Conservation (phyloP, 1,140 invertebrate genomes). For the Atta cephalotes region DNA sequence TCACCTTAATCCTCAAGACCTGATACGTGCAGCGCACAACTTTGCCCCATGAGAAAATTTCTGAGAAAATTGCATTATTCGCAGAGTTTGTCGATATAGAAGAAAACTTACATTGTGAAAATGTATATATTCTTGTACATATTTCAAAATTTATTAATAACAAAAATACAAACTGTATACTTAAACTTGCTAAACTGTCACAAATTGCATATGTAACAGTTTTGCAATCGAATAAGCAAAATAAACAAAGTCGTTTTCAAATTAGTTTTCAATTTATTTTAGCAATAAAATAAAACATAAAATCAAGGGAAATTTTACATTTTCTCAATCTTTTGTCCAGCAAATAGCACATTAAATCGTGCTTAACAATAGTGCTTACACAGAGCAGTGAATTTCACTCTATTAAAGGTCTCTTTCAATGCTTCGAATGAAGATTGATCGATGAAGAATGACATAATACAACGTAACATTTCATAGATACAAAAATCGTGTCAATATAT, state of each 20-base stretch:
- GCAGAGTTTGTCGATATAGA: background rate
- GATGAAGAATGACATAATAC: slow-evolving; percentile 22
- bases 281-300: background rate
- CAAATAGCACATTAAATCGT: slow-evolving; percentile 31
- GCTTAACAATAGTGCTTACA: slow-evolving; percentile 25
- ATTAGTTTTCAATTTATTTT: no score
- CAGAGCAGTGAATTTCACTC: slow-evolving; percentile 43
- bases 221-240: background rate
- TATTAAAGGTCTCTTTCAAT: slow-evolving; percentile 33
- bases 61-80: slow-evolving; percentile 29
- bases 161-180: background rate
- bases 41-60: slow-evolving; percentile 13
- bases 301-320: slow-evolving; percentile 9
- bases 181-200: background rate
- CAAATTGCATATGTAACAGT: background rate
- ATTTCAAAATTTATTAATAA: background rate
- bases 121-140: background rate
- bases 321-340: slow-evolving; percentile 25
- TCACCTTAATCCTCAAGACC: slow-evolving; percentile 28
- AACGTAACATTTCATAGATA: background rate
- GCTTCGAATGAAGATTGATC: slow-evolving; percentile 56
- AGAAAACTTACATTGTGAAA: background rate
- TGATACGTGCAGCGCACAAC: slow-evolving; percentile 12
- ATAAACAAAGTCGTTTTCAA: slow-evolving; percentile 39
- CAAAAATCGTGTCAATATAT: slow-evolving; percentile 3